These are phyloP conservation scores for Erinaceus europaeus DNA, from an alignment of 2,113 vertebrate genomes.

Conservation along the genomic window DNA sequence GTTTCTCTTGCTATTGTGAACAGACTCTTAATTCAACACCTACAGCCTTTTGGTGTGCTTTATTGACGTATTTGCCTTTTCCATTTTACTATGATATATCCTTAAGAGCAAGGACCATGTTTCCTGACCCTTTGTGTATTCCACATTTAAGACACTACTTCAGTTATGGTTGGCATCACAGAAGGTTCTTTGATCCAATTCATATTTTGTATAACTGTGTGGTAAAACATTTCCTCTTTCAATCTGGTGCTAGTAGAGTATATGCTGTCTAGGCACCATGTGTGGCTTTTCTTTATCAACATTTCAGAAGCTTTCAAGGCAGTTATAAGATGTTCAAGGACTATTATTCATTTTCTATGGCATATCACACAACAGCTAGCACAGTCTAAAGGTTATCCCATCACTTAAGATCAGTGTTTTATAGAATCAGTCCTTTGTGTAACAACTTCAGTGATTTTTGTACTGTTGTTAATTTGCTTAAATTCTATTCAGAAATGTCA, in stretches of 20 bases:
- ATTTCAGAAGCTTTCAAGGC: slow-evolving; percentile 49
- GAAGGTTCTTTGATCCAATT: slow-evolving; percentile 55
- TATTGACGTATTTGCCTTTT: slow-evolving; percentile 55
- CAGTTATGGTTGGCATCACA: slow-evolving; percentile 58
- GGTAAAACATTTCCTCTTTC: slow-evolving; percentile 44
- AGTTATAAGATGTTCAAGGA: slow-evolving; percentile 40
- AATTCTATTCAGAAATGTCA: slow-evolving; percentile 50
- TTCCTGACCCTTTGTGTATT: slow-evolving; percentile 54
- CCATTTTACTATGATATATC: slow-evolving; percentile 51
- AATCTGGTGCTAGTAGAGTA: slow-evolving; percentile 59
- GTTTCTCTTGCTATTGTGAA: slow-evolving; percentile 48
- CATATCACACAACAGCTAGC: slow-evolving; percentile 22
- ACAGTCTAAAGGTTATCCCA: slow-evolving; percentile 41
- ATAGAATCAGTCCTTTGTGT: slow-evolving; percentile 46
- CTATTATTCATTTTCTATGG: slow-evolving; percentile 55
- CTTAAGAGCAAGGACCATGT: slow-evolving; percentile 34
- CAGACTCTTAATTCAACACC: slow-evolving; percentile 59
- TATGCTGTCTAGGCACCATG: slow-evolving; percentile 29
- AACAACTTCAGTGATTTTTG: slow-evolving; percentile 62
- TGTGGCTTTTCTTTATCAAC: slow-evolving; percentile 49
- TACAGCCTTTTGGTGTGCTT: slow-evolving; percentile 64
- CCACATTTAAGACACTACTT: slow-evolving; percentile 59
- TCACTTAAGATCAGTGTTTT: slow-evolving; percentile 56
- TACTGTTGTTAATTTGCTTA: slow-evolving; percentile 67
- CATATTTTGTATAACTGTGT: slow-evolving; percentile 55